phyloP scores from a whole-genome alignment of 2,888 invertebrate species.

The Camponotus fellah region DNA sequence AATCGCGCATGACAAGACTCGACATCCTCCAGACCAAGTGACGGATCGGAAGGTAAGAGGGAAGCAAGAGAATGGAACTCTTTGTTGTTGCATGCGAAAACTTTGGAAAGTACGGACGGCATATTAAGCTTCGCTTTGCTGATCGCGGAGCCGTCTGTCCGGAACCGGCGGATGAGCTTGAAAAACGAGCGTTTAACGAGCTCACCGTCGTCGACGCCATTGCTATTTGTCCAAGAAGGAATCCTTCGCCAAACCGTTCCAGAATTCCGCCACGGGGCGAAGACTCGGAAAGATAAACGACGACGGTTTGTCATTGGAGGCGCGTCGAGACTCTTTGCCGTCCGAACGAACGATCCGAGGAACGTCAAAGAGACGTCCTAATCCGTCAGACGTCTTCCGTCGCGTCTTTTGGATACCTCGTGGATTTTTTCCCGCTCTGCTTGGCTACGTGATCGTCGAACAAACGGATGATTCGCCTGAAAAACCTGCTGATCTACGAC shows the following conservation, averaged over 20 bases:
- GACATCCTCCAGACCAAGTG: conserved; percentile 1
- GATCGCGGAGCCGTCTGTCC: conserved; percentile 29
- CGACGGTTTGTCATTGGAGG: conserved; percentile 39
- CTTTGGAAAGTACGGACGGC: conserved; percentile 48
- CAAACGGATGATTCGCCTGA: not conserved
- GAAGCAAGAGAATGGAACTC: conserved; percentile 37
- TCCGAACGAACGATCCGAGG: conserved; percentile 17
- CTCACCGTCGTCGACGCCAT: conserved; percentile 39
- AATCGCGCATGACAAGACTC: conserved; percentile 71
- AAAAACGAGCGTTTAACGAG: conserved; percentile 48
- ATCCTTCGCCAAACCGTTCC: conserved; percentile 20
- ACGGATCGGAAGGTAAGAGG: conserved; percentile 13
- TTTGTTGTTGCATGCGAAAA: conserved; percentile 59
- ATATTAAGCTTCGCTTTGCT: conserved; percentile 28
- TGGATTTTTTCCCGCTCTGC: not conserved
- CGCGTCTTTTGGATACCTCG: conserved; percentile 19
- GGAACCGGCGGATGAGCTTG: conserved; percentile 18
- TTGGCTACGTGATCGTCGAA: not conserved
- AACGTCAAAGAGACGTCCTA: conserved; percentile 41
- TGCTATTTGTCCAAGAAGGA: conserved; percentile 32
- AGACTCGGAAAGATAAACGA: conserved; percentile 33
- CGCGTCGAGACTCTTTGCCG: conserved; percentile 14
- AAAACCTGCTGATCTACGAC: not conserved
- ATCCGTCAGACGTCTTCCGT: conserved; percentile 32
- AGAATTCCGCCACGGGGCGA: conserved; percentile 2